Evolutionary conservation across 2,797 vertebrate genomes (phyloP).

Genomic region (Scleropages formosus): DNA sequence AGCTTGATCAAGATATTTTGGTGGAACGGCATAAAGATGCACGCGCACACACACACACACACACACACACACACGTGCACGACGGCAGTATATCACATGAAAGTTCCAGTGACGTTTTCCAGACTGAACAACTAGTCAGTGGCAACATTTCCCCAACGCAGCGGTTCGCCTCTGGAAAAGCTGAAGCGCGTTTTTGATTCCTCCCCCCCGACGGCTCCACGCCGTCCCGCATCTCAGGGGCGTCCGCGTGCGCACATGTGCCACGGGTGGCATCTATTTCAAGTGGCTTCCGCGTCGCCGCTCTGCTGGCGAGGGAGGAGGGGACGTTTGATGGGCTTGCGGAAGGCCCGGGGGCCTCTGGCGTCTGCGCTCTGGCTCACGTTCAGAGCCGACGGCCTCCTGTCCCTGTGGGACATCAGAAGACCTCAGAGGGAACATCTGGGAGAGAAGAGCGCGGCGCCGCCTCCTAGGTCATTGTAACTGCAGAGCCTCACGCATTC

Average conservation of each 20-base stretch:
- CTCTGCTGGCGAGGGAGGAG: constrained; percentile 11
- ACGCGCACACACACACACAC: neutral
- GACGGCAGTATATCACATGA: no score
- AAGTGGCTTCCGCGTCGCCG: neutral
- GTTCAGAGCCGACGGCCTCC: constrained; percentile 5
- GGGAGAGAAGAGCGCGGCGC: neutral
- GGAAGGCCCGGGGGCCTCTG: neutral
- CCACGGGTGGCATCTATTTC: neutral
- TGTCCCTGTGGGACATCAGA: constrained; percentile 21
- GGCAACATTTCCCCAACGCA: no score
- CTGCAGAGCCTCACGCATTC: no score
- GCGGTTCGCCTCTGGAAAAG: neutral
- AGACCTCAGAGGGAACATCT: neutral
- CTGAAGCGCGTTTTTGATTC: constrained; percentile 14
- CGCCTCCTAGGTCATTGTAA: neutral
- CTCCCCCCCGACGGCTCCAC: neutral
- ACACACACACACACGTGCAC: neutral
- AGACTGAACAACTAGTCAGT: no score
- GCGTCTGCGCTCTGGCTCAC: neutral
- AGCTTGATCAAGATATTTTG: neutral
- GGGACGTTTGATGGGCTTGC: neutral
- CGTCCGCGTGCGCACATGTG: neutral
- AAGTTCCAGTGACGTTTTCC: neutral
- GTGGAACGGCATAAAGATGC: no score
- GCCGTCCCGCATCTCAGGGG: no score